These are phyloP conservation scores for Volucella zonaria DNA, from an alignment of 2,888 invertebrate species.

Conservation along the genomic window DNA sequence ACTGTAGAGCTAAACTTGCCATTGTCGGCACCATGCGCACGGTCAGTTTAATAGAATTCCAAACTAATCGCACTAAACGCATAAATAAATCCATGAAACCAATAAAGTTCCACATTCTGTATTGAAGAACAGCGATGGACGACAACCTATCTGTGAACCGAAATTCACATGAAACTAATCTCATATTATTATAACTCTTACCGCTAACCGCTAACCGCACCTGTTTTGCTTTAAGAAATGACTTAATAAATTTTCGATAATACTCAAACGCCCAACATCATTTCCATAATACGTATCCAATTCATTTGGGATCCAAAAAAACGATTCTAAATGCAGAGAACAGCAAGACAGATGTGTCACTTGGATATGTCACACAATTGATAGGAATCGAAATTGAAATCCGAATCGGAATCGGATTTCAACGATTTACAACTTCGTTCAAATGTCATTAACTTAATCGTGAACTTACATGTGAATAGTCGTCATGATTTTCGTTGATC, in stretches of 20 bases:
- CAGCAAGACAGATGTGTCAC: too few species aligned
- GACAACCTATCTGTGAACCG: background rate
- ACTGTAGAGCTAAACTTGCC: too few species aligned
- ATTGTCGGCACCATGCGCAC: too few species aligned
- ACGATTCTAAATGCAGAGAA: background rate
- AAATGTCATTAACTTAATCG: conserved; percentile 14
- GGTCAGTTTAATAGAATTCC: too few species aligned
- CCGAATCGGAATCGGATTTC: conserved; percentile 36
- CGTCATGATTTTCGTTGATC: too few species aligned
- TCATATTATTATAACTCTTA: conserved; percentile 24
- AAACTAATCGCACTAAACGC: too few species aligned
- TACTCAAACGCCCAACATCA: conserved; percentile 3
- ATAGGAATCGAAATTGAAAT: too few species aligned
- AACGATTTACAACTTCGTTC: conserved; percentile 20
- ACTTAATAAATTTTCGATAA: conserved; percentile 38
- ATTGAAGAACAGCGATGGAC: too few species aligned
- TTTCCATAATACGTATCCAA: conserved; percentile 27
- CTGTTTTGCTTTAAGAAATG: conserved; percentile 30
- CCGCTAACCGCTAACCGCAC: conserved; percentile 44
- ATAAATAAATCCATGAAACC: too few species aligned
- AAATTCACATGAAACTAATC: background rate
- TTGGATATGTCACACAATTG: too few species aligned
- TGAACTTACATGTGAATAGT: background rate
- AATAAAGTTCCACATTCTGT: too few species aligned
- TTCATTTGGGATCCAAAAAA: conserved; percentile 1